Evolutionary conservation across 1,140 invertebrate species (phyloP).

Genomic region (Muscidifurax raptorellus): DNA sequence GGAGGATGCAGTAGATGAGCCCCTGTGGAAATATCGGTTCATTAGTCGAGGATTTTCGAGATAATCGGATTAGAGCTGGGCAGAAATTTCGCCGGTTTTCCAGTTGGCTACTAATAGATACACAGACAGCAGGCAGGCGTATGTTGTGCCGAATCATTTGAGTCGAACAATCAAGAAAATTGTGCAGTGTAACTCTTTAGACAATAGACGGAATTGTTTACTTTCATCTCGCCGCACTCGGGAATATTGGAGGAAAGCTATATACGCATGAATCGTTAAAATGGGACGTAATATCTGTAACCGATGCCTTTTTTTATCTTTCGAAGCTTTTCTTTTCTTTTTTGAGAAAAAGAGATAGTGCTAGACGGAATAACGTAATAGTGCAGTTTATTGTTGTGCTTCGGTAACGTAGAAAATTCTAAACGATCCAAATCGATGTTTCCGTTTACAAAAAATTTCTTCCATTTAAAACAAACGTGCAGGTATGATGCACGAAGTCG

Average conservation of each 20-base stretch:
- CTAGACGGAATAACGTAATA: neutral
- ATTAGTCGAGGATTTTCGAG: conserved; percentile 16
- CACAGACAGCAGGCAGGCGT: neutral
- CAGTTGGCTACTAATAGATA: neutral
- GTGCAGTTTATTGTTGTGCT: neutral
- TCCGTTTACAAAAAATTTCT: neutral
- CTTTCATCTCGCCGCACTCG: conserved; percentile 35
- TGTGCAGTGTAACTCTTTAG: conserved; percentile 36
- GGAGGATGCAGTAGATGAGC: conserved; percentile 64
- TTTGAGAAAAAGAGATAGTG: neutral
- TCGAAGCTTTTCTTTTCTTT: neutral
- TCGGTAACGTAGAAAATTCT: neutral
- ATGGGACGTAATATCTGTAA: neutral
- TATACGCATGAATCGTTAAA: neutral
- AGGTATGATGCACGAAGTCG: too few species aligned
- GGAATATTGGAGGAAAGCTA: neutral
- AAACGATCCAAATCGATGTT: neutral
- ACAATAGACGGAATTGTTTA: neutral
- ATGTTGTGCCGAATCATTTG: conserved; percentile 10
- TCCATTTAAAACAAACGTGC: neutral
- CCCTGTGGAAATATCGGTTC: conserved; percentile 55
- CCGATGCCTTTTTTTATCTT: neutral
- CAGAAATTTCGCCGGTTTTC: conserved; percentile 33
- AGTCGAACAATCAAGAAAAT: neutral
- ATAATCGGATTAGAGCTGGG: conserved; percentile 37